Evolutionary conservation across 2,888 invertebrate species (phyloP), one percentile per base, ranked within the genome.

Genomic region (Disparrhopalites patrizii): DNA sequence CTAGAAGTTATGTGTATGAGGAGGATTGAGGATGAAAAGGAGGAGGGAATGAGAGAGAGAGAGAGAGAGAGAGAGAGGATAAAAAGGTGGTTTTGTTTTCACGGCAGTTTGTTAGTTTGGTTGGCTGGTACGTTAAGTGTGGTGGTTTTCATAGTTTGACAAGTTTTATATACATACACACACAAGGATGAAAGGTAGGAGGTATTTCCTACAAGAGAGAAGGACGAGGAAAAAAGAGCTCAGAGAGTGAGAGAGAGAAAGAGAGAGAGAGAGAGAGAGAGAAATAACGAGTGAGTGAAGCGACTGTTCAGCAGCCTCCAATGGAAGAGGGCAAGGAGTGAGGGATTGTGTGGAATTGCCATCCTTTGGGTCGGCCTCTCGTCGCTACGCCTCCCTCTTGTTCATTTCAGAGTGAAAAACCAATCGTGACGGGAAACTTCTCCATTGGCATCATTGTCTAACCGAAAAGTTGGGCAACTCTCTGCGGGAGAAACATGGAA

Each of bases 371-470:
- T 70, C 70, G 72, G 71, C 68, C 72, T 70, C 65, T 61, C 38
- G 51, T 58, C 63, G 63, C 66, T 69, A 68, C 71, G 67, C 71
- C 71, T 47, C 61, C 47, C 70, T 69, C 71, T 74, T 73, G 71
- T 73, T 72, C 74, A 70, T 72, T 73, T 74, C 65, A 56, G 68
- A 68, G 66, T 68, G 70, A 70, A 72, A 74, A 73, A 73, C 74
- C 73, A 73, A 73, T 74, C 73, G 61, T 68, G 62, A 67, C 66
- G 68, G 66, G 70, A 69, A n/a, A 67, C 68, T 66, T 66, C 66
- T 47, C 62, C 68, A 66, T 68, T 66, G 60, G 62, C 57, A 65
- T 70, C 70, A 68, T 72, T 70, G 68, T 70, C 72, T 72, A 72
- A 62, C 30, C 67, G 66, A 62, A 67, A 68, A 68, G 68, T 71